Evolutionary conservation across 2,797 vertebrate species (phyloP), one percentile per base, ranked within the genome.

Genomic region (Tokudaia tokunoshimensis): DNA sequence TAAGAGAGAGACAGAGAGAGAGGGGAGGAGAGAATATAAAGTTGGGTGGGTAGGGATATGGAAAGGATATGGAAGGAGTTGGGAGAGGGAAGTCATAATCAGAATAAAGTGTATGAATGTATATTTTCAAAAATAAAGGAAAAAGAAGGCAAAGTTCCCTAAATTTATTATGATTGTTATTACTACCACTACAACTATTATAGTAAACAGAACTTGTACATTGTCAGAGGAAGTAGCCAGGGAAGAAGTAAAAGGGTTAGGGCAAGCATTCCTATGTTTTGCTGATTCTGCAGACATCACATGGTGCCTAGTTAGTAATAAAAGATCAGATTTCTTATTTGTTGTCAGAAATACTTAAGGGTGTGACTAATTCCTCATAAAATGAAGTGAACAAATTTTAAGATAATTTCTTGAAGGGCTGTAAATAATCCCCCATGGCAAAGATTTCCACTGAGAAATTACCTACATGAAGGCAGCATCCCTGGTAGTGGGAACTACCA

Each of bases 381-480:
- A 52, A 72, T 22, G 31, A 76, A 50, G 6, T 70, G 55, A 89
- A 17, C 6, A 75, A 63, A 10, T 89, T 92, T 82, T 85, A 74
- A 74, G 81, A 47, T n/a, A 70, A 94, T 80, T 84, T 26, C 6
- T 59, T n/a, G 5, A 70, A 81, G 31, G 15, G 0, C n/a, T 47
- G 9, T 50, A 94, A 93, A 50, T 41, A 47, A 8, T 57, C 12
- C 8, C 13, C n/a, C 22, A 29, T 22, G 0, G 2, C 76, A 31
- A 81, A 95, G 9, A 81, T 78, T 84, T 83, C 15, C 10, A 74
- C 3, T 74, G 31, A 91, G 57, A 92, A 91, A 76, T 90, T 76
- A 78, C 78, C 88, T 75, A 81, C 34, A n/a, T 55, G 61, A 57
- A 13, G 4, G 22, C 31, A 91, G 29, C 31, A 41, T 91, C 29